Percentiles rank a stretch among this genome's conserved stretches.
Conservation (phyloP, 2,113 vertebrate species). For the Picathartes gymnocephalus region DNA sequence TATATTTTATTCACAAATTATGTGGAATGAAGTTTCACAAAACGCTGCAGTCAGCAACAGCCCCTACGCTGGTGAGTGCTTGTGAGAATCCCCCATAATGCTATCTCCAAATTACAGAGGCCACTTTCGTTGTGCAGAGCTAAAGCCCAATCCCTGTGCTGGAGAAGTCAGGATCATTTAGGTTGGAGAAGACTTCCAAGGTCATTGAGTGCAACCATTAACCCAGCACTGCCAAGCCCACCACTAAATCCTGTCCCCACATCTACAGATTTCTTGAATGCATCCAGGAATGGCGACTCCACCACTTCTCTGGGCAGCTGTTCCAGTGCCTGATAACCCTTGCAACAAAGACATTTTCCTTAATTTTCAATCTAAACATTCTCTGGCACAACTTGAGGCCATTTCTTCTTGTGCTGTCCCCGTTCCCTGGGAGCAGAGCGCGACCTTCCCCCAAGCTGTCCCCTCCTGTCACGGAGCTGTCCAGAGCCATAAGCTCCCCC, state of each 20-base stretch:
- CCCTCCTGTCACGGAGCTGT: not conserved
- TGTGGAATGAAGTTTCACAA: not conserved
- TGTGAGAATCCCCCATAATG: not conserved
- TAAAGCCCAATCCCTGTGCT: not conserved
- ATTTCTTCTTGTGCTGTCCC: not conserved
- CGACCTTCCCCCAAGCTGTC: accelerated
- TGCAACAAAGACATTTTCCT: not conserved
- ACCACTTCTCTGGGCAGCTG: not conserved
- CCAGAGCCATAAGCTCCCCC: not conserved
- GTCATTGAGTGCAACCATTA: not conserved
- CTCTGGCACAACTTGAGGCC: too few species aligned
- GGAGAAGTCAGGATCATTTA: not conserved
- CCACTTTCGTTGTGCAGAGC: not conserved
- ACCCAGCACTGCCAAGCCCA: not conserved
- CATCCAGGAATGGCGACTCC: not conserved
- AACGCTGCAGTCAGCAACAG: not conserved
- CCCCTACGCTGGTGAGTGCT: not conserved
- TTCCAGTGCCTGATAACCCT: not conserved
- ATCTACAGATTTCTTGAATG: not conserved
- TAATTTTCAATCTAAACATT: not conserved
- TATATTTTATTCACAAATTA: not conserved
- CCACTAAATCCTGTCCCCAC: not conserved
- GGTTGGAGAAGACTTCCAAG: not conserved
- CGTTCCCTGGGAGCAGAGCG: not conserved
- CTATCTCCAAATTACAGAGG: not conserved